These are phyloP conservation scores for Spizella passerina DNA, from an alignment of 2,797 vertebrate species.

Conservation along the genomic window DNA sequence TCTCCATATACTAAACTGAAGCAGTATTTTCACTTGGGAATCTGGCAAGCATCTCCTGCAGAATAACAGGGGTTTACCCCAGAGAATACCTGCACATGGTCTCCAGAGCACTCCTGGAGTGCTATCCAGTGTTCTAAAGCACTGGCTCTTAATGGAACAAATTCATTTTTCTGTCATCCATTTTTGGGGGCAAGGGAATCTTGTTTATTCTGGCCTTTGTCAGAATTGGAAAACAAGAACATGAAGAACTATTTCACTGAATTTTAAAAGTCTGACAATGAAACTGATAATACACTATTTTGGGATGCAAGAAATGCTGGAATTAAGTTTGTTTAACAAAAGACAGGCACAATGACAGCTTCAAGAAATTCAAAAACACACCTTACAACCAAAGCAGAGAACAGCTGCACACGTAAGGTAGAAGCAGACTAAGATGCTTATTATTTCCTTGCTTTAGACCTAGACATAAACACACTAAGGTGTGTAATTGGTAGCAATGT, in stretches of 20 bases:
- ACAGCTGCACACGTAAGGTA: rapidly evolving
- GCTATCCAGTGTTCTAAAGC: background rate
- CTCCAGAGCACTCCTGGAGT: background rate
- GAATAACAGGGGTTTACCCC: background rate
- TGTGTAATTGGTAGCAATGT: background rate
- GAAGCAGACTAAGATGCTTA: background rate
- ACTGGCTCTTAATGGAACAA: background rate
- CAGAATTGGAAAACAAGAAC: background rate
- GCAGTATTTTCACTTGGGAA: background rate
- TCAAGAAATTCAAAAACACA: background rate
- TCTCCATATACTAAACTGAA: background rate
- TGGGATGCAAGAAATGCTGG: background rate
- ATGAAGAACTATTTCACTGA: background rate
- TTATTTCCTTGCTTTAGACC: background rate
- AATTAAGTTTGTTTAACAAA: background rate
- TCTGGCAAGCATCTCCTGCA: background rate
- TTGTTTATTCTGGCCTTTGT: background rate
- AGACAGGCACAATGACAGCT: background rate
- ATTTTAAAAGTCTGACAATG: background rate
- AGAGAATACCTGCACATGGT: background rate
- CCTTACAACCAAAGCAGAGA: background rate
- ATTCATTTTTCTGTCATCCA: background rate
- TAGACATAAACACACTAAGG: background rate
- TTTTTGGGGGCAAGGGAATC: background rate
- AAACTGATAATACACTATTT: background rate